A percentile compares a stretch with the other conserved stretches of the same genome.
Conservation (phyloP, 2,113 vertebrate species). For the Phalacrocorax aristotelis region DNA sequence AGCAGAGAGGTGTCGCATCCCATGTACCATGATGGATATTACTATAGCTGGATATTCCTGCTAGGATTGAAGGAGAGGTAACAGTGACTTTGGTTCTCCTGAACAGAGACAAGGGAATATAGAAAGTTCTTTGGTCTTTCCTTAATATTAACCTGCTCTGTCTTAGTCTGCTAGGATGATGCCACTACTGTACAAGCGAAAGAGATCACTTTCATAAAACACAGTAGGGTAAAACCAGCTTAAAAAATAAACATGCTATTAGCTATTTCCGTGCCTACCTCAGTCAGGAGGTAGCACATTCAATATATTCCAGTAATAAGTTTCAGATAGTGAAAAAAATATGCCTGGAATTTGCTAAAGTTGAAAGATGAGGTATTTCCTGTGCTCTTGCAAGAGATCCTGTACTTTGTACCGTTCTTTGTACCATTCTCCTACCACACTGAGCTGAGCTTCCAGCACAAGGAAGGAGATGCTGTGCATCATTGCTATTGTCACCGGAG, state of each 20-base stretch:
- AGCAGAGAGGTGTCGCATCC: background rate
- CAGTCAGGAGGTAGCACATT: background rate
- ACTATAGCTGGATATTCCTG: background rate
- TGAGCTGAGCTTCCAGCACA: background rate
- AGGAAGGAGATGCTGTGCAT: background rate
- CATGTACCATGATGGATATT: background rate
- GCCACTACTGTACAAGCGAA: background rate
- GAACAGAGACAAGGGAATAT: background rate
- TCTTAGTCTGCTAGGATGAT: background rate
- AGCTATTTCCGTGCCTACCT: background rate
- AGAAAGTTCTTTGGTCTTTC: background rate
- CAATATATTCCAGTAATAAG: background rate
- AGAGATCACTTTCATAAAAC: background rate
- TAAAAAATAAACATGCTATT: background rate
- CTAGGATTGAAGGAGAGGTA: background rate
- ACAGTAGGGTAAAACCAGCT: background rate
- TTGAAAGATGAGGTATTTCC: background rate
- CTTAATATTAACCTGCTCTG: background rate
- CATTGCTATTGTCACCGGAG: background rate
- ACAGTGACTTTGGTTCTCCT: background rate
- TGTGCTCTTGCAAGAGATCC: background rate
- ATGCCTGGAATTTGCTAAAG: background rate
- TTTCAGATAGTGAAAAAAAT: background rate
- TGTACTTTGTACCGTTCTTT: background rate
- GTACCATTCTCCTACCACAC: background rate